These are phyloP conservation scores for Basileuterus tristriatus DNA, from an alignment of 2,797 vertebrate genomes.

Conservation along the genomic window DNA sequence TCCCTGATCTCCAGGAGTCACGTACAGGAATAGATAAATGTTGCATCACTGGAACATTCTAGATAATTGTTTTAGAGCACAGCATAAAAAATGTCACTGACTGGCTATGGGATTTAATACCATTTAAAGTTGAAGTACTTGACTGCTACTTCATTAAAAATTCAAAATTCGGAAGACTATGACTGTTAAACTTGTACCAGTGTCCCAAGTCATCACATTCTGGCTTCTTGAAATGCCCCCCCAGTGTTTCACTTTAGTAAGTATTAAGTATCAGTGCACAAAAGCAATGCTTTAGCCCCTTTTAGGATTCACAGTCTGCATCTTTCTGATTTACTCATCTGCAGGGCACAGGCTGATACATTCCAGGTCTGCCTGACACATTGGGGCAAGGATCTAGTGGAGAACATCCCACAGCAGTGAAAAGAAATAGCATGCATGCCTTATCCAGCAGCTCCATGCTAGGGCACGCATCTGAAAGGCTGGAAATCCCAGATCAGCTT, in stretches of 20 bases:
- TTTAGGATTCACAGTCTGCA: background rate
- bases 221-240: background rate
- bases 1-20: background rate
- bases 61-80: background rate
- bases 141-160: background rate
- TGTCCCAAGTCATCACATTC: background rate
- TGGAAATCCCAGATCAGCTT: background rate
- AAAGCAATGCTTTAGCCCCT: background rate
- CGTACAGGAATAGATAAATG: background rate
- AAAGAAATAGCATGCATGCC: background rate
- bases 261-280: background rate
- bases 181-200: background rate
- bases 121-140: background rate
- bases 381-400: background rate
- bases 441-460: background rate
- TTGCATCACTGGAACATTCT: background rate
- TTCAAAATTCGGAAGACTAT: background rate
- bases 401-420: background rate
- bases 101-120: fast-evolving
- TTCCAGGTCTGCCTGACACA: background rate
- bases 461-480: background rate
- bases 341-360: background rate
- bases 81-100: background rate
- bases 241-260: background rate
- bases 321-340: background rate